These are phyloP conservation scores for Bombus picipes DNA, from an alignment of 1,140 invertebrate species.

Conservation along the genomic window DNA sequence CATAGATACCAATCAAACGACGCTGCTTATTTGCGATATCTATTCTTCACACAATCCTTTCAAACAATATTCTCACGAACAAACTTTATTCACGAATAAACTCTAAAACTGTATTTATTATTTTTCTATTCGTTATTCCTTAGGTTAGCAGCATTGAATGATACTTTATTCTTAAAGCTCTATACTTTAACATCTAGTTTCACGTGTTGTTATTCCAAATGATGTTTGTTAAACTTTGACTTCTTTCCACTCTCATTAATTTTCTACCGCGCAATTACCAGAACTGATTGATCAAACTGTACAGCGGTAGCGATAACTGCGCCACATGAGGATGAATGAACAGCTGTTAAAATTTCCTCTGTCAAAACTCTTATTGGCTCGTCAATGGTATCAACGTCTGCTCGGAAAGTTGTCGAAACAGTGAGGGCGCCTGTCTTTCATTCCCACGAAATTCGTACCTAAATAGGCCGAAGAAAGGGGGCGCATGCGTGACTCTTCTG, in stretches of 20 bases:
- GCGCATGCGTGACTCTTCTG: slow-evolving; percentile 74
- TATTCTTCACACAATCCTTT: background rate
- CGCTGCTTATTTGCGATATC: background rate
- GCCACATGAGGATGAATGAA: background rate
- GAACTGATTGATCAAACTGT: background rate
- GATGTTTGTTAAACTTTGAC: background rate
- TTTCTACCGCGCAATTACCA: background rate
- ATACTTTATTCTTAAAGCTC: too few relatives aligned
- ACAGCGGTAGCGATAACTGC: background rate
- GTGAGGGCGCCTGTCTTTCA: background rate
- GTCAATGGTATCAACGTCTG: background rate
- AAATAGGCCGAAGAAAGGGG: background rate
- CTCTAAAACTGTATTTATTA: too few relatives aligned
- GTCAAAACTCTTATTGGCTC: background rate
- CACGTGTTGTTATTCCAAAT: background rate
- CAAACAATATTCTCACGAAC: background rate
- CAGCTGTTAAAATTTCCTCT: background rate
- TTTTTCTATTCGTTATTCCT: too few relatives aligned
- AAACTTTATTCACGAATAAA: too few relatives aligned
- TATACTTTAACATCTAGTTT: too few relatives aligned
- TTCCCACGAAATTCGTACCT: slow-evolving; percentile 6
- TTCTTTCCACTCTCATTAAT: background rate
- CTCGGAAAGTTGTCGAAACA: background rate
- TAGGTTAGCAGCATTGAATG: too few relatives aligned
- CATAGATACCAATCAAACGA: too few relatives aligned